Percentiles rank a stretch among this genome's conserved stretches.
These are phyloP conservation scores for Tokudaia muenninki DNA, from an alignment of 2,797 vertebrate genomes.

Conservation along the genomic window DNA sequence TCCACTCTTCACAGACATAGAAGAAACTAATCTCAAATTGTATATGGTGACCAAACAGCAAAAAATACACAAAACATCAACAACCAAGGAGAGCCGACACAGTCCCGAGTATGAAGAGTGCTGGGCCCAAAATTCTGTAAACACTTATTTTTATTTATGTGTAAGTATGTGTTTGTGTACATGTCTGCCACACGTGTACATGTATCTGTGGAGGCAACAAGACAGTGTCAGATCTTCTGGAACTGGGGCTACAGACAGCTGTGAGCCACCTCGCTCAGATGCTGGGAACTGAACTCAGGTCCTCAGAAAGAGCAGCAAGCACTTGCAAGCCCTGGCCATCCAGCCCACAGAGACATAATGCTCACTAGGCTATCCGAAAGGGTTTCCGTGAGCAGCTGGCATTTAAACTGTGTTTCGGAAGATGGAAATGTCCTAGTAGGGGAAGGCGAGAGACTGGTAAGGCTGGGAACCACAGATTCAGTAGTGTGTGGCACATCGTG, in stretches of 20 bases:
- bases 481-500: fast-evolving
- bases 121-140: neutral
- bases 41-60: neutral
- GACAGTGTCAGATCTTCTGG: neutral
- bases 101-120: neutral
- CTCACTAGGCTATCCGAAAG: constrained; percentile 14
- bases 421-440: neutral
- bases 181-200: neutral
- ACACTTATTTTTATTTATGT: neutral
- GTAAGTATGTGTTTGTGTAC: neutral
- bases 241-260: neutral
- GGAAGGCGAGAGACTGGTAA: neutral
- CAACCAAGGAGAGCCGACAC: neutral
- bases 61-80: neutral
- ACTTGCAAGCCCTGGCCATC: neutral
- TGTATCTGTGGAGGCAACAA: neutral
- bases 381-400: neutral
- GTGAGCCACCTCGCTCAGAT: too few species aligned
- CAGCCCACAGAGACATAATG: neutral
- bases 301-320: neutral
- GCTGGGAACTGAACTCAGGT: neutral
- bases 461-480: neutral
- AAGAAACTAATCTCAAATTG: neutral
- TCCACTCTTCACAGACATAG: neutral
- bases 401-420: constrained; percentile 20